Percentiles rank a stretch among this genome's conserved stretches.
Conservation (phyloP, 92 coral and sea anemone genomes). For the Montipora capitata region DNA sequence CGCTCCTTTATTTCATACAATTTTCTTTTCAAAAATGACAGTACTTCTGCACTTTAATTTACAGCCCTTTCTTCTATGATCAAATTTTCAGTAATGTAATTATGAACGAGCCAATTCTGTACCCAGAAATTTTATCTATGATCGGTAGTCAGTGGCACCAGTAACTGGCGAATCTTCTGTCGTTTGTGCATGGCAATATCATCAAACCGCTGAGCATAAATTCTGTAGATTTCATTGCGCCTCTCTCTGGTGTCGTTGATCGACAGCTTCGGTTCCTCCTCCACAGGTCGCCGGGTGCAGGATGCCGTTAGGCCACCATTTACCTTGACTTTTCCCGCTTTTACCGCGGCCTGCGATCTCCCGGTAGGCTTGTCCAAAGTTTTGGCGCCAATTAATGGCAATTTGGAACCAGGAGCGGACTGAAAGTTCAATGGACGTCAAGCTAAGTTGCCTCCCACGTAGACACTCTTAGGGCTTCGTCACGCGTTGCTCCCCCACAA, state of each 20-base stretch:
- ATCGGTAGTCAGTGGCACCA: slow-evolving; percentile 62
- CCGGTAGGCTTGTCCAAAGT: slow-evolving; percentile 19
- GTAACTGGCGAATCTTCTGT: slow-evolving; percentile 80
- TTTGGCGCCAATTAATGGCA: slow-evolving; percentile 79
- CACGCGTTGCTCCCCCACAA: too few species aligned
- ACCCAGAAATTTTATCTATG: slow-evolving; percentile 1
- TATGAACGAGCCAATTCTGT: neutral
- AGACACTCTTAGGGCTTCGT: too few species aligned
- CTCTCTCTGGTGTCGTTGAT: slow-evolving; percentile 83
- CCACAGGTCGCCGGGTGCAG: slow-evolving; percentile 81
- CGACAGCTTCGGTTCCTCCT: slow-evolving; percentile 73
- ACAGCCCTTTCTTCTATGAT: neutral
- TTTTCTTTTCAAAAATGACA: neutral
- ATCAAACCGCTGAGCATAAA: slow-evolving; percentile 93
- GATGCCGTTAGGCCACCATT: slow-evolving; percentile 88
- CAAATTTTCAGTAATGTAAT: too few species aligned
- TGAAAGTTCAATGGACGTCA: slow-evolving; percentile 6
- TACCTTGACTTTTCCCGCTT: slow-evolving; percentile 83
- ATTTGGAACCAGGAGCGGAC: slow-evolving; percentile 80
- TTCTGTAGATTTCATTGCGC: slow-evolving; percentile 88
- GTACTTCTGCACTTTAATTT: neutral
- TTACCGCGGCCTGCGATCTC: slow-evolving; percentile 23
- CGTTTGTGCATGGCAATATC: slow-evolving; percentile 93
- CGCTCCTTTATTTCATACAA: neutral
- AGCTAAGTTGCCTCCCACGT: too few species aligned